A percentile compares a stretch with the other conserved stretches of the same genome.
These are phyloP conservation scores for Venusia cambrica DNA, from an alignment of 2,888 invertebrate genomes.

Conservation along the genomic window DNA sequence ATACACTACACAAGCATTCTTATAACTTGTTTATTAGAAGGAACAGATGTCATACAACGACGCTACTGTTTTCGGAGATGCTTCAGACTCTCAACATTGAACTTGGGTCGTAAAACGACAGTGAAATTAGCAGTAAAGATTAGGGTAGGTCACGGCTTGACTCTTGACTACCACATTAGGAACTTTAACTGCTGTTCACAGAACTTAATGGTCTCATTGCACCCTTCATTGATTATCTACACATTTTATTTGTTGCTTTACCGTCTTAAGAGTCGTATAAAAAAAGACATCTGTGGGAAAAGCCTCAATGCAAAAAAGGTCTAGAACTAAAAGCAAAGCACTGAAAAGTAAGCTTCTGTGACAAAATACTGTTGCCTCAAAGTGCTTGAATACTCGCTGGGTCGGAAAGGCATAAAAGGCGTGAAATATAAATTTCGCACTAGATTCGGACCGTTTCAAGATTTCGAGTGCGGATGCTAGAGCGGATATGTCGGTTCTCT, in stretches of 20 bases:
- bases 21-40: slow-evolving; percentile 62
- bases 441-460: slow-evolving; percentile 36
- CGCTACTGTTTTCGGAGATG: too few relatives aligned
- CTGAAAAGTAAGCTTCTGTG: too few relatives aligned
- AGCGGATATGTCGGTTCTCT: slow-evolving; percentile 69
- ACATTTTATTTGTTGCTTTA: too few relatives aligned
- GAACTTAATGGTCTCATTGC: slow-evolving; percentile 13
- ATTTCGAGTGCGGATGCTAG: slow-evolving; percentile 77
- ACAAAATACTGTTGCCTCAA: too few relatives aligned
- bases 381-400: too few relatives aligned
- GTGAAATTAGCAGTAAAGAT: slow-evolving; percentile 76
- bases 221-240: slow-evolving; percentile 2
- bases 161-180: slow-evolving; percentile 27
- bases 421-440: slow-evolving; percentile 30
- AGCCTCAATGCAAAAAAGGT: too few relatives aligned
- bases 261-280: too few relatives aligned
- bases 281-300: too few relatives aligned
- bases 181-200: slow-evolving; percentile 21
- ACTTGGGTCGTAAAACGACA: slow-evolving; percentile 71
- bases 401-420: slow-evolving; percentile 8
- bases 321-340: too few relatives aligned
- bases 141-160: slow-evolving; percentile 62
- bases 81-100: slow-evolving; percentile 65
- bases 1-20: slow-evolving; percentile 40
- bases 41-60: slow-evolving; percentile 66